Base-by-base conservation (phyloP, 2,888 invertebrate species). In the Cybosia mesomella region DNA sequence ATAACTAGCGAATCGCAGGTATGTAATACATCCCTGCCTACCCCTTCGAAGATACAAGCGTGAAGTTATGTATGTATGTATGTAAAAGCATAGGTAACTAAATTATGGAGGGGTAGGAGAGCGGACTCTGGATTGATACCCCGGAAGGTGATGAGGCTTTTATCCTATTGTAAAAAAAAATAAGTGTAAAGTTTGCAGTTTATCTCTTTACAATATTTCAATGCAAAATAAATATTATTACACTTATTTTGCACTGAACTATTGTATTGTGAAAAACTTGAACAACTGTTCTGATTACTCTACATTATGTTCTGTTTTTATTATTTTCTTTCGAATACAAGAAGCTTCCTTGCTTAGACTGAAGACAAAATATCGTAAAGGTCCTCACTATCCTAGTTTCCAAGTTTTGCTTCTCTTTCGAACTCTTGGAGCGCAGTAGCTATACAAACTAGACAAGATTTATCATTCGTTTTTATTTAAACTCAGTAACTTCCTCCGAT, bases 401-500 rank as follows among this genome's bases (percentile, higher is more conserved):
- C 43, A 7, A 58, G 62, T 64, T 59, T 54, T 60, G 13, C 49
- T 60, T 67, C 58, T 63, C 58, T 53, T 39, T 32, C 11, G 3
- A 67, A 18, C 43, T 32, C 54, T 67, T 57, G 58, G 69, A 71
- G 66, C 68, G 49, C 68, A 59, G 66, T 63, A 68, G 72, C 72
- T 66, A 66, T 68, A 77, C 64, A 68, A 75, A 77, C 69, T 70
- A 64, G 55, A 74, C 64, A 74, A 39, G 28, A 71, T 53, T 62
- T 67, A 60, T 49, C 58, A 61, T 22, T 66, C 58, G 39, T 67
- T 72, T 74, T 74, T 70, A 71, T 72, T 68, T 39, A 43, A 66
- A 74, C 62, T 60, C 54, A 9, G 55, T 36, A 77, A 79, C 70
- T 77, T 72, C 58, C 70, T 63, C 65, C 67, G 28, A 76, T 79